Evolutionary conservation across 2,888 invertebrate genomes (phyloP), one percentile per base, ranked within the genome.

Genomic region (Drosophila cognata): DNA sequence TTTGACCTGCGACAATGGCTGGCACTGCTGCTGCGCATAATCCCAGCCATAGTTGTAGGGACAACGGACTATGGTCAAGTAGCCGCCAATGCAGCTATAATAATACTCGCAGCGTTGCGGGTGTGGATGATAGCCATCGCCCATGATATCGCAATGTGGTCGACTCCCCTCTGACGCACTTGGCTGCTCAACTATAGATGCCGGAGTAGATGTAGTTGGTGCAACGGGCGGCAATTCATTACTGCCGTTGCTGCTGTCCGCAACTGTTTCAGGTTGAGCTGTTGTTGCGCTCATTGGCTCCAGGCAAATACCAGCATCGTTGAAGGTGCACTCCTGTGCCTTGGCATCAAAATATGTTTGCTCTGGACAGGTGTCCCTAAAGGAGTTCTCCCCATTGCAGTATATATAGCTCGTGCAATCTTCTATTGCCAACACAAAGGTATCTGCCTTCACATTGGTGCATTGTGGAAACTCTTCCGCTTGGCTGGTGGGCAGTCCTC

Each of bases 41-140:
- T 91, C 91, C 91, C 91, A 91, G 60, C 80, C 91, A 65, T 81
- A 80, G n/a, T 76, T 81, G 50, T 83, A 89, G 57, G 80, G 88
- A 71, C 91, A 91, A 0, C 91, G 85, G 50, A 82, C 83, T 16
- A 91, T 89, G 28, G 83, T 91, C 55, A 91, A 57, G 51, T 74
- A 91, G 3, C 91, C 91, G 21, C 73, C 56, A 29, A 85, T 60
- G 72, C 91, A 91, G 35, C 79, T 82, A 51, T 91, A 91, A 61
- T 84, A 92, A 56, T 92, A 91, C 59, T 91, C 91, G 65, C 92
- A 91, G 29, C 87, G 88, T 31, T 83, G 57, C 3, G 78, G 74
- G 75, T 92, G 91, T 1, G 89, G 80, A 77, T 85, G 79, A 52
- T 77, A 84, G 21, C 77, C 79, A 67, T 87, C 79, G 11, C 59